Percentiles rank a stretch among this genome's conserved stretches.
These are phyloP conservation scores for Metallyticus violacea DNA, from an alignment of 2,888 invertebrate species.

Conservation along the genomic window DNA sequence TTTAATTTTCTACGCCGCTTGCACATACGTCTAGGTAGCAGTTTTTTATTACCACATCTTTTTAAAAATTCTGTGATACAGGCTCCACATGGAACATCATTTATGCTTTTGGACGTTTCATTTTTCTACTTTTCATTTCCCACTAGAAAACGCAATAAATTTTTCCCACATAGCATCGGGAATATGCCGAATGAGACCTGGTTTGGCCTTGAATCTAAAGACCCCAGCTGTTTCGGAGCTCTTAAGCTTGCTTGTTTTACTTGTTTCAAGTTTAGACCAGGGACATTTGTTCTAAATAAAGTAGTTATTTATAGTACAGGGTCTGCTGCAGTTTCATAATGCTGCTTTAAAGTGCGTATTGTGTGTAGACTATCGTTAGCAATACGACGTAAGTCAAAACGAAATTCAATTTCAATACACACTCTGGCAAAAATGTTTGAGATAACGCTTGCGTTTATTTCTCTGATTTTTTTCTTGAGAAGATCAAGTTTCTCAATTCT, in stretches of 20 bases:
- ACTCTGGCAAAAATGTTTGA: no score
- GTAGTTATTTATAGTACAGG: no score
- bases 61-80: background rate
- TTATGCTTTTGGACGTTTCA: background rate
- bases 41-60: background rate
- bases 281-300: no score
- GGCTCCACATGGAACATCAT: background rate
- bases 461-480: no score
- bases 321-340: no score
- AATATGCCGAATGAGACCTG: background rate
- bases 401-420: no score
- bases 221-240: background rate
- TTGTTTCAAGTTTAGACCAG: no score
- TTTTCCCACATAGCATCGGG: background rate
- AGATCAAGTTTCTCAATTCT: no score
- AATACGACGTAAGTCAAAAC: no score
- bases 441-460: no score
- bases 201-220: background rate
- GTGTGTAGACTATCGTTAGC: no score
- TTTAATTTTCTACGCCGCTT: background rate
- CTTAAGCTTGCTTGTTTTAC: background rate
- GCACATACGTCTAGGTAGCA: background rate
- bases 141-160: background rate
- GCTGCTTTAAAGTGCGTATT: no score
- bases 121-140: background rate